phyloP scores from a whole-genome alignment of 2,797 vertebrate genomes.

The Pseudomugil gertrudae region DNA sequence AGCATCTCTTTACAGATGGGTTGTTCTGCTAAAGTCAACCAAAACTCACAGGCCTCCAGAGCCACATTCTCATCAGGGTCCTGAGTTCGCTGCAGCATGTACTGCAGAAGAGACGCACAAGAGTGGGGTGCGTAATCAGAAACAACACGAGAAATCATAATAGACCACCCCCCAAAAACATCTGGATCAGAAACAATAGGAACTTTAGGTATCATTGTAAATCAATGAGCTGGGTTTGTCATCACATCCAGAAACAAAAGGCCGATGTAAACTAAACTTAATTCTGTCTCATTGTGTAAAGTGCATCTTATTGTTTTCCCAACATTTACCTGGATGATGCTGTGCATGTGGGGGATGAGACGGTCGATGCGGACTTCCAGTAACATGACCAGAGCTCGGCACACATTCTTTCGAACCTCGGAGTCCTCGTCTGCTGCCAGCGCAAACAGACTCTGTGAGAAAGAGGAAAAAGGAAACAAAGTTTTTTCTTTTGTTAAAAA shows the following conservation, averaged over 20 bases:
- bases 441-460: conserved; percentile 89
- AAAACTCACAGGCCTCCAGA: conserved; percentile 96
- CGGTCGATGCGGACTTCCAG: conserved; percentile 93
- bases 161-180: neutral
- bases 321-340: conserved; percentile 89
- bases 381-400: conserved; percentile 93
- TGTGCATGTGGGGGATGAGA: conserved; percentile 96
- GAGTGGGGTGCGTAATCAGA: neutral
- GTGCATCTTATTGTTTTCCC: too few species aligned
- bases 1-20: conserved; percentile 96
- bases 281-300: too few species aligned
- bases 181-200: conserved; percentile 69
- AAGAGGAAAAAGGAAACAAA: neutral
- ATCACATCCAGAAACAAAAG: conserved; percentile 65
- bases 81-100: conserved; percentile 96
- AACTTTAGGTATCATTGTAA: conserved; percentile 65
- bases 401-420: conserved; percentile 94
- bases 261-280: neutral
- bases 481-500: neutral
- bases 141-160: neutral
- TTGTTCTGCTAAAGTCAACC: conserved; percentile 94
- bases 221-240: conserved; percentile 73
- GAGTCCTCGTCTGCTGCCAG: conserved; percentile 94
- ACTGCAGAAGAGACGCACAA: conserved; percentile 71
- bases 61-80: conserved; percentile 95